phyloP scores from a whole-genome alignment of 2,888 invertebrate genomes.

The Dilophus febrilis region DNA sequence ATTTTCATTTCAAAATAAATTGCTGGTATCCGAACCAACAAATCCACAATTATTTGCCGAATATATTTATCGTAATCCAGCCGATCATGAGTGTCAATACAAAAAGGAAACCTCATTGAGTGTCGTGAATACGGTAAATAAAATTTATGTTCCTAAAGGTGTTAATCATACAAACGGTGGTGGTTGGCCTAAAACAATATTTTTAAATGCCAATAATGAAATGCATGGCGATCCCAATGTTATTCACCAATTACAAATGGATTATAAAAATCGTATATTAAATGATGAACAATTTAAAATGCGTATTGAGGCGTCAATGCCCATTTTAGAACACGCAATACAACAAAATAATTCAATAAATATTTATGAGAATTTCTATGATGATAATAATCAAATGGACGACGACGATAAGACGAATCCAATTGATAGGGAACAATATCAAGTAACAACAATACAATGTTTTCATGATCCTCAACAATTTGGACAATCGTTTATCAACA shows the following conservation, averaged over 20 bases:
- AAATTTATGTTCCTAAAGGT: conserved; percentile 29
- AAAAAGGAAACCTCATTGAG: conserved; percentile 28
- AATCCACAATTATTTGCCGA: conserved; percentile 34
- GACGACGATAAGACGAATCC: neutral
- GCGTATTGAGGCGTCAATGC: too few species aligned
- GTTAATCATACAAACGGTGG: conserved; percentile 66
- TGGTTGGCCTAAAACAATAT: conserved; percentile 69
- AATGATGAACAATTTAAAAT: conserved; percentile 56
- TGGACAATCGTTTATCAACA: too few species aligned
- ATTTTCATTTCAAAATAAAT: conserved; percentile 47
- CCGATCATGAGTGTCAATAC: conserved; percentile 40
- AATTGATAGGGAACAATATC: neutral
- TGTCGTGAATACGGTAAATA: conserved; percentile 23
- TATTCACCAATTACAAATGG: conserved; percentile 49
- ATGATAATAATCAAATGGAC: conserved; percentile 19
- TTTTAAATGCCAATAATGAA: too few species aligned
- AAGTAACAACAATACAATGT: neutral
- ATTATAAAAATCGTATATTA: conserved; percentile 55
- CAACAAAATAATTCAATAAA: conserved; percentile 66
- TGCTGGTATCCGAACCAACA: conserved; percentile 43
- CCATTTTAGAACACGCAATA: conserved; percentile 19
- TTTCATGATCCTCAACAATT: neutral
- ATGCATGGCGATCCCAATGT: conserved; percentile 40
- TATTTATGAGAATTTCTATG: conserved; percentile 61
- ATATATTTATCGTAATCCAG: conserved; percentile 42